A percentile compares a stretch with the other conserved stretches of the same genome.
phyloP scores from a whole-genome alignment of 2,888 invertebrate species.

The Bimastos eiseni region DNA sequence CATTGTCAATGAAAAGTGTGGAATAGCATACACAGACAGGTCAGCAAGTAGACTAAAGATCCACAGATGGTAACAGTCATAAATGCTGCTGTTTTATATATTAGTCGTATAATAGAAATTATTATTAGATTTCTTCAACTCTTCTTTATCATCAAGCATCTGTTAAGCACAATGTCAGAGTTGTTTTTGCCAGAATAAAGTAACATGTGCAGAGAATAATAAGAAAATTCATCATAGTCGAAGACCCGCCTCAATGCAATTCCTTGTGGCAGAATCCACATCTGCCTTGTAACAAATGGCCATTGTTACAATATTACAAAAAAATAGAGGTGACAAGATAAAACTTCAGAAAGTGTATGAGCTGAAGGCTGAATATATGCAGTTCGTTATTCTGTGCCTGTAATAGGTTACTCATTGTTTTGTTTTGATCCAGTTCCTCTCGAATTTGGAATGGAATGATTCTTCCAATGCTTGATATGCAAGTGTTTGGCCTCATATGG shows the following conservation, averaged over 20 bases:
- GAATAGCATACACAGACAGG: slow-evolving; percentile 30
- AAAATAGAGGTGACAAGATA: not conserved
- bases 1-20: slow-evolving; percentile 31
- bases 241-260: too few species aligned
- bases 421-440: slow-evolving; percentile 32
- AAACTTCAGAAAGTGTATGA: not conserved
- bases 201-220: too few species aligned
- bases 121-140: too few species aligned
- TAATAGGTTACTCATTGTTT: not conserved
- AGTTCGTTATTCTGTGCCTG: not conserved
- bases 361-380: not conserved
- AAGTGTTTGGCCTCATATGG: slow-evolving; percentile 57
- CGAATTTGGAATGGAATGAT: slow-evolving; percentile 59
- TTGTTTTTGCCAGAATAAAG: too few species aligned
- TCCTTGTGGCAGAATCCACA: too few species aligned
- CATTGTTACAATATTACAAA: not conserved
- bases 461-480: slow-evolving; percentile 54
- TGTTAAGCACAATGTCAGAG: too few species aligned
- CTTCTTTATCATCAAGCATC: too few species aligned
- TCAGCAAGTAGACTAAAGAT: not conserved
- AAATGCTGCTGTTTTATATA: not conserved
- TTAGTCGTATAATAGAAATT: not conserved
- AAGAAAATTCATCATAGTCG: too few species aligned
- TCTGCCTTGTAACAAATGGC: too few species aligned
- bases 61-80: not conserved